Conservation (phyloP, 1,140 invertebrate species). For the Anastatus disparis region DNA sequence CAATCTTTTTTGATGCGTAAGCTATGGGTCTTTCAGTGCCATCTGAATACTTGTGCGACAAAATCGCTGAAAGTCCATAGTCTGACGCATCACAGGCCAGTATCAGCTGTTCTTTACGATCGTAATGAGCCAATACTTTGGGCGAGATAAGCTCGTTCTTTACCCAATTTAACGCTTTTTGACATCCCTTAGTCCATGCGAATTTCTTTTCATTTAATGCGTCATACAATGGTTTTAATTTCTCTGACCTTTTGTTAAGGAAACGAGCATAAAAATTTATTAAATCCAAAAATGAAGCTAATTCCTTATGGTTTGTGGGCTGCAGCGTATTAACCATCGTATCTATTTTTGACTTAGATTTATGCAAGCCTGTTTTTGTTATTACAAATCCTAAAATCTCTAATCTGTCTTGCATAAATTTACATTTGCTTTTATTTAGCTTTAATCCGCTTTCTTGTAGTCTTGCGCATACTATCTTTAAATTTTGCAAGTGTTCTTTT, state of each 20-base stretch:
- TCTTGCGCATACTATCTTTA: slow-evolving; percentile 29
- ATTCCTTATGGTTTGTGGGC: not conserved
- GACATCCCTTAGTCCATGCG: too few species aligned
- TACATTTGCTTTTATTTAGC: slow-evolving; percentile 39
- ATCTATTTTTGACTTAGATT: slow-evolving; percentile 13
- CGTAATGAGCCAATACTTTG: slow-evolving; percentile 42
- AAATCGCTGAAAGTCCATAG: slow-evolving; percentile 64
- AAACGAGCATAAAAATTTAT: not conserved
- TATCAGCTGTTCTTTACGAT: slow-evolving; percentile 55
- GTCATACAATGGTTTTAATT: too few species aligned
- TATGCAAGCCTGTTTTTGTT: slow-evolving; percentile 44
- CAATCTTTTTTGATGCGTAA: slow-evolving; percentile 63
- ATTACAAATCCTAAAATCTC: slow-evolving; percentile 51
- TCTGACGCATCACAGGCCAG: slow-evolving; percentile 56
- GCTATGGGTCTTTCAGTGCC: slow-evolving; percentile 60
- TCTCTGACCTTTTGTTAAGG: too few species aligned
- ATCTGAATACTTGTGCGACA: slow-evolving; percentile 60
- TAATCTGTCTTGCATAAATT: slow-evolving; percentile 31
- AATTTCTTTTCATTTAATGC: too few species aligned
- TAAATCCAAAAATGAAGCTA: not conserved
- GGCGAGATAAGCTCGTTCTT: slow-evolving; percentile 14
- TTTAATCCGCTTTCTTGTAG: slow-evolving; percentile 30
- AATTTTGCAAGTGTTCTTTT: not conserved
- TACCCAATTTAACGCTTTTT: too few species aligned
- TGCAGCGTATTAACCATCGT: not conserved